Conservation (phyloP, 2,113 vertebrate genomes). For the Sceloporus tristichus region DNA sequence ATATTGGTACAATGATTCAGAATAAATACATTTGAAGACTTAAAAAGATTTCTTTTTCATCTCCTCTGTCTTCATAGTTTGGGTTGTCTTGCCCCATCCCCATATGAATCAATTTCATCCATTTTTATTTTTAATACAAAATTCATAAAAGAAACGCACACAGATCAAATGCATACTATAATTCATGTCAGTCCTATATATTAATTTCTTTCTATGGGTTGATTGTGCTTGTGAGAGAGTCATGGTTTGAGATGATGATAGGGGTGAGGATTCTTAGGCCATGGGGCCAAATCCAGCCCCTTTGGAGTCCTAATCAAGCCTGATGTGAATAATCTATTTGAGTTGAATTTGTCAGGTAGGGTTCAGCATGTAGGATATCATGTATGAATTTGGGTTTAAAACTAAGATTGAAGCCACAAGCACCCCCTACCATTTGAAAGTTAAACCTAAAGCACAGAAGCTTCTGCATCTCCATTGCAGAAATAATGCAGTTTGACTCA, state of each 20-base stretch:
- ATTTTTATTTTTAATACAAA: background rate
- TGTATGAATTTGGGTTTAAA: too few relatives aligned
- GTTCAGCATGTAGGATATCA: background rate
- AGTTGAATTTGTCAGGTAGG: background rate
- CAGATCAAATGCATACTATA: background rate
- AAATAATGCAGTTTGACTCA: too few relatives aligned
- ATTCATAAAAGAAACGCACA: background rate
- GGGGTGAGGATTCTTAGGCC: too few relatives aligned
- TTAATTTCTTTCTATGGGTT: background rate
- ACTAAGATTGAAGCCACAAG: too few relatives aligned
- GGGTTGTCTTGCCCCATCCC: background rate
- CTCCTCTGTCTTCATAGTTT: background rate
- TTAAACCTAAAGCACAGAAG: too few relatives aligned
- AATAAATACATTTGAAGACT: slow-evolving; percentile 22
- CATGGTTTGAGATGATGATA: background rate
- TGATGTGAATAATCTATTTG: too few relatives aligned
- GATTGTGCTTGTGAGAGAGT: background rate
- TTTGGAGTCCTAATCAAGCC: too few relatives aligned
- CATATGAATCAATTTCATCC: background rate
- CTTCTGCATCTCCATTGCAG: too few relatives aligned
- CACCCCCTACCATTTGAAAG: too few relatives aligned
- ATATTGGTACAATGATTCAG: background rate
- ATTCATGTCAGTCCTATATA: background rate
- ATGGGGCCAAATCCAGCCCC: too few relatives aligned
- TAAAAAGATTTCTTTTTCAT: background rate